Base-by-base conservation (phyloP, 2,888 invertebrate species). In the Epinotia ramella region DNA sequence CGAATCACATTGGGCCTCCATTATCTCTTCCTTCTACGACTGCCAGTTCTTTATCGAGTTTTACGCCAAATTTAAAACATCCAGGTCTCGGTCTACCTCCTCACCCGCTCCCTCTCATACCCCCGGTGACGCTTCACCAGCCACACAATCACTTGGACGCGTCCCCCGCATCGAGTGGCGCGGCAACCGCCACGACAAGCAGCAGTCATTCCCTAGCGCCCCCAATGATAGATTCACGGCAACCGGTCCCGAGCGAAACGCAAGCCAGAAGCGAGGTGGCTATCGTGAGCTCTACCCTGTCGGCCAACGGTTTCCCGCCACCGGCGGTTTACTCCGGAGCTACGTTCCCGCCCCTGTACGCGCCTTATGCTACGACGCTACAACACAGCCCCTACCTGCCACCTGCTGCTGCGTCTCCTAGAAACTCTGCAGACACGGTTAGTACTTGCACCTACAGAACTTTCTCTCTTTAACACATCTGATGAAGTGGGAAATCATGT, bases 341-440 rank as follows among this genome's bases (percentile, higher is more conserved):
- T 57, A 84, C 90, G 57, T 93, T 92, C 79, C 96, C 96, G 79
- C 96, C 96, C 57, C 94, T 98, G 78, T 98, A 98, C 86, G 96
- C 97, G 16, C 97, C 97, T 0, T 97, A 97, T 85, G 96, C 97
- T 76, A 95, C 96, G 77, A 95, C 96, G 73, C 88, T 96, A 79
- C 96, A 96, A 89, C 96, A 97, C 89, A 97, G 96, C 84, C 97
- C 97, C 60, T 97, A 97, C 86, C 95, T 97, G 82, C 96, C 96
- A 72, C 96, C 96, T 5, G 92, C 94, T 53, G 95, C 95, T 70
- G 95, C 96, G 63, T 96, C 96, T 60, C 96, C 96, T 40, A 95
- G 96, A 78, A 95, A 95, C 80, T 94, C 95, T 44, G 94, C 96
- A 79, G 95, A 96, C 78, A 92, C 95, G 91, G 91, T 93, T 79